Evolutionary conservation across 2,888 invertebrate genomes (phyloP), one percentile per base, ranked within the genome.

Genomic region (Timandra comae): DNA sequence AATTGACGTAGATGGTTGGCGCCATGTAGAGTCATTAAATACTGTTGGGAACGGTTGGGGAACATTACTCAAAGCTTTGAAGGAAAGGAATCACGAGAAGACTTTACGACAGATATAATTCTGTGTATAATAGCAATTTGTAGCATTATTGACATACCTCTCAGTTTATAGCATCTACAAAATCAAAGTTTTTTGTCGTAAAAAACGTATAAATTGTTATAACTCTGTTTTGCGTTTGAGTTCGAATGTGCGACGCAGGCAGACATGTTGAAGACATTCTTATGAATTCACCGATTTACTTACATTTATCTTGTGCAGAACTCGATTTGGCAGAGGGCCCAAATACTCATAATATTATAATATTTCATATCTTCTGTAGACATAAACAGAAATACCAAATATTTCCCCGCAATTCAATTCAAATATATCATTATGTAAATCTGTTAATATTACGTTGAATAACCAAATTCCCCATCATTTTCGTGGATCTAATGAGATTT

Each of bases 251-350:
- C 16, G 1, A 16, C 16, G 43, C 46, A 43, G 49, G 49, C 58
- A 57, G 49, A 57, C 63, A 63, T 54, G 41, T 52, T 66, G 56
- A 63, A 63, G 52, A 64, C 56, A 67, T 72, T 73, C 55, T 51
- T 56, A 54, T 59, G 62, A 64, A 65, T 66, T 67, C 61, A 63
- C 56, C 48, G 52, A 67, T 51, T 16, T 16, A 50, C 43, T 46
- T 47, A 54, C 49, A 50, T 53, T 44, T 59, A 41, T 44, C 63
- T 63, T 59, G 58, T 68, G 62, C 61, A 69, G 52, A 68, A 60
- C 61, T 67, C 53, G 53, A 65, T 63, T 72, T 76, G 76, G 76
- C 76, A 72, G 41, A 49, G 33, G 46, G 66, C 74, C 74, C 69
- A 65, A 52, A 51, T 60, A 56, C 52, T 61, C 57, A 52, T 61